phyloP scores from a whole-genome alignment of 2,888 invertebrate species.

The Entomobrya proxima region DNA sequence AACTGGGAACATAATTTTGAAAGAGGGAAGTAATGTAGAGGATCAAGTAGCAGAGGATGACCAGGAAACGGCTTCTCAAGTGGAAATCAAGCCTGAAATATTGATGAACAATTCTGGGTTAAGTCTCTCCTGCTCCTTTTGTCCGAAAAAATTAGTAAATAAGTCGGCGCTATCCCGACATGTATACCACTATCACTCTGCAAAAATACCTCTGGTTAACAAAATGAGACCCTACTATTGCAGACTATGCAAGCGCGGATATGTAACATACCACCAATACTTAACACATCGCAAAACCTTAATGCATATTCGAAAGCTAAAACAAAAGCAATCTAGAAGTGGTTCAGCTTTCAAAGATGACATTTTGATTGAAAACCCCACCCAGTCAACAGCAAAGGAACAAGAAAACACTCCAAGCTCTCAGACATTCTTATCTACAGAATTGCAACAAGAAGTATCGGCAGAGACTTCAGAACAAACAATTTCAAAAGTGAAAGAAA shows the following conservation, averaged over 20 bases:
- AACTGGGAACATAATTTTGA: no score
- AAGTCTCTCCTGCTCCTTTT: background rate
- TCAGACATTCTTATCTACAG: no score
- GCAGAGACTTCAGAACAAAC: no score
- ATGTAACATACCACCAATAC: background rate
- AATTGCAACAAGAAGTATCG: no score
- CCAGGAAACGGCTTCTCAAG: no score
- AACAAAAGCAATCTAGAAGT: background rate
- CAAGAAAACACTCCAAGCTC: no score
- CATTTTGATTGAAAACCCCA: background rate
- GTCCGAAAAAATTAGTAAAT: background rate
- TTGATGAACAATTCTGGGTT: no score
- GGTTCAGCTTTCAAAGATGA: background rate
- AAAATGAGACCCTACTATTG: background rate
- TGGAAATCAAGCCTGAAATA: no score
- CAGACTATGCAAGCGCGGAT: background rate
- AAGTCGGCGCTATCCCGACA: background rate
- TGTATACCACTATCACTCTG: background rate
- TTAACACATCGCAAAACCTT: background rate
- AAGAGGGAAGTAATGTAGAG: no score
- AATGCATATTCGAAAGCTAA: background rate
- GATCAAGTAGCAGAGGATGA: no score
- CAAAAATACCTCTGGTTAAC: background rate
- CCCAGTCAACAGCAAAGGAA: no score
- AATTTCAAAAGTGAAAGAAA: no score